Base-by-base conservation (phyloP, 2,113 vertebrate species). In the Sinocyclocheilus grahami region DNA sequence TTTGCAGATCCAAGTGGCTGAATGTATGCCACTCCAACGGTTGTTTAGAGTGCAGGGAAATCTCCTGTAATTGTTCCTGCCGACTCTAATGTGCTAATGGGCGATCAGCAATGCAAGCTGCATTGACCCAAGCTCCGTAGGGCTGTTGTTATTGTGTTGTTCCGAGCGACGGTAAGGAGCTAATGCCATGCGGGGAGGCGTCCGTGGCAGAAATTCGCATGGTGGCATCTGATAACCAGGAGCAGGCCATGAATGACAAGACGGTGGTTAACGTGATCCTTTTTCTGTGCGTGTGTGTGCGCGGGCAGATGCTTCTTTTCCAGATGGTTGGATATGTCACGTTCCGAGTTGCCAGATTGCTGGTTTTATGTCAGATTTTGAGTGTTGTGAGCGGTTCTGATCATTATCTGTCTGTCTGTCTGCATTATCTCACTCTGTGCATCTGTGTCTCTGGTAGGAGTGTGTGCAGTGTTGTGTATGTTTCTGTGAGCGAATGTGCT, bases 101-200 rank as follows among this genome's bases (percentile, higher is more conserved):
- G 87, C 89, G 87, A 93, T 94, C 90, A 89, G 83, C 83, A 83
- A 94, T 95, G 93, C 92, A 65, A 89, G 53, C 22, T 11, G 24
- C 77, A 60, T 30, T 60, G 24, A 37, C 4, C 11, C 48, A 37
- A 39, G 22, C 78, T 78, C 55, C 83, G 81, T 86, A 69, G 82
- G 86, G 84, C 78, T 78, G 87, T 71, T 85, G 88, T 90, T 87
- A 89, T 90, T 88, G 89, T 87, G 89, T 89, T 93, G 90, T 92
- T 94, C 88, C 89, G 85, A 86, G 91, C 81, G 83, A 89, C 48
- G 80, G 82, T 93, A 94, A 94, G 89, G 86, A 84, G 87, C 85
- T 93, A 91, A 93, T 94, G 88, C 86, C 92, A 95, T 95, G 94
- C 93, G 60, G 67, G 83, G 90, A 88, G 84, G 93, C 85, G 76